Percentiles rank a stretch among this genome's conserved stretches.
These are phyloP conservation scores for Mustela nigripes DNA, from an alignment of 2,113 vertebrate genomes.

Conservation along the genomic window DNA sequence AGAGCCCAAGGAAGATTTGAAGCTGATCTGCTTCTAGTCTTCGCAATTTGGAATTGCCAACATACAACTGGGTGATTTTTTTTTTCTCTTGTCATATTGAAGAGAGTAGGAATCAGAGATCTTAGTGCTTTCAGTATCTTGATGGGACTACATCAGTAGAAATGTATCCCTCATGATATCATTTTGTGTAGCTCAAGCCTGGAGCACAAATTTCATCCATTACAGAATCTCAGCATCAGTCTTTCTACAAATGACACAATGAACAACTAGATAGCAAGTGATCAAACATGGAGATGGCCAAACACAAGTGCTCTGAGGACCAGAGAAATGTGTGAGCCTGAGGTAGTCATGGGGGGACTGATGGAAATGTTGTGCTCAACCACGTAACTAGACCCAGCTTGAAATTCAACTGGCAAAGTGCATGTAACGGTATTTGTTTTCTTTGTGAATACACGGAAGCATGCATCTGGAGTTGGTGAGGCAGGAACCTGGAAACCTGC, in stretches of 20 bases:
- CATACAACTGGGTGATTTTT: not conserved
- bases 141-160: not conserved
- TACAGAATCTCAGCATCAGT: not conserved
- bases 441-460: not conserved
- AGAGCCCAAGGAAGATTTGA: not conserved
- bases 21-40: not conserved
- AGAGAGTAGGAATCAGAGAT: not conserved
- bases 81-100: not conserved
- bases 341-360: too few species aligned
- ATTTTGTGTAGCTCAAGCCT: not conserved
- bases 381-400: not conserved
- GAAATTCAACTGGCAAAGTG: not conserved
- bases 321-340: not conserved
- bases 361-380: not conserved
- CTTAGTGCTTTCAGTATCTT: not conserved
- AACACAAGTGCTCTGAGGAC: not conserved
- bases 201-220: not conserved
- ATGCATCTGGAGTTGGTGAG: not conserved
- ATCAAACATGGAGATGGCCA: not conserved
- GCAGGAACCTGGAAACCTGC: too few species aligned
- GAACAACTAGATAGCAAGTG: not conserved
- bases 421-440: fast-evolving
- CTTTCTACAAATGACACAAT: not conserved
- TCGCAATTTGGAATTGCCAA: not conserved
- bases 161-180: not conserved